These are phyloP conservation scores for Hipposideros armiger DNA, from an alignment of 2,113 vertebrate genomes.

Conservation along the genomic window DNA sequence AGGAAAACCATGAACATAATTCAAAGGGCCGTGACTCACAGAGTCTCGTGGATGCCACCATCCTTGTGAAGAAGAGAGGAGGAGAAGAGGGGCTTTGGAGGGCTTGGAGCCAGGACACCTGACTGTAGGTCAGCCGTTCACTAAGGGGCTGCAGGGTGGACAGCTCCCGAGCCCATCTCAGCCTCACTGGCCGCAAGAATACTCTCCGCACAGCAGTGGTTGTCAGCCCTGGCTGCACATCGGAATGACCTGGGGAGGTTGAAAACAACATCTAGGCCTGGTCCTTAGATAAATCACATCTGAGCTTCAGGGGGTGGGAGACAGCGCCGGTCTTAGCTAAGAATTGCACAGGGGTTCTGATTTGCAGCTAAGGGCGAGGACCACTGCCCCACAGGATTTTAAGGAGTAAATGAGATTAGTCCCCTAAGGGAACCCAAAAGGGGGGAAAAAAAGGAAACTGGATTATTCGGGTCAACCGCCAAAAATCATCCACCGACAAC, in stretches of 20 bases:
- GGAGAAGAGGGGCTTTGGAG: no score
- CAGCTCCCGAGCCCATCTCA: background rate
- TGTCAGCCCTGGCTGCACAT: background rate
- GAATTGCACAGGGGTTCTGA: background rate
- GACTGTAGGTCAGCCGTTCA: background rate
- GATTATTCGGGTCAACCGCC: background rate
- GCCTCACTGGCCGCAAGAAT: background rate
- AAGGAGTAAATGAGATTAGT: background rate
- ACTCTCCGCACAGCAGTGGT: background rate
- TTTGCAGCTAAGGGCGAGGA: background rate
- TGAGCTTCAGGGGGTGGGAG: background rate
- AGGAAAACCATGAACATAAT: background rate
- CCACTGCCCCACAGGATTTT: background rate
- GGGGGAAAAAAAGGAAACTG: fast-evolving
- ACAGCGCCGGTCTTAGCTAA: background rate
- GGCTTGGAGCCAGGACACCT: background rate
- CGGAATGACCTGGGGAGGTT: background rate
- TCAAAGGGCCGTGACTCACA: background rate
- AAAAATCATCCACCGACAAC: background rate
- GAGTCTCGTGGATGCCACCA: background rate
- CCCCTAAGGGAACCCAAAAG: background rate
- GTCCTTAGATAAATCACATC: background rate
- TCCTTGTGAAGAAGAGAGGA: background rate
- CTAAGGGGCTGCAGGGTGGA: background rate
- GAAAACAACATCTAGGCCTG: background rate